Evolutionary conservation across 1,140 invertebrate genomes (phyloP), one percentile per base, ranked within the genome.

Genomic region (Zophobas atratus): DNA sequence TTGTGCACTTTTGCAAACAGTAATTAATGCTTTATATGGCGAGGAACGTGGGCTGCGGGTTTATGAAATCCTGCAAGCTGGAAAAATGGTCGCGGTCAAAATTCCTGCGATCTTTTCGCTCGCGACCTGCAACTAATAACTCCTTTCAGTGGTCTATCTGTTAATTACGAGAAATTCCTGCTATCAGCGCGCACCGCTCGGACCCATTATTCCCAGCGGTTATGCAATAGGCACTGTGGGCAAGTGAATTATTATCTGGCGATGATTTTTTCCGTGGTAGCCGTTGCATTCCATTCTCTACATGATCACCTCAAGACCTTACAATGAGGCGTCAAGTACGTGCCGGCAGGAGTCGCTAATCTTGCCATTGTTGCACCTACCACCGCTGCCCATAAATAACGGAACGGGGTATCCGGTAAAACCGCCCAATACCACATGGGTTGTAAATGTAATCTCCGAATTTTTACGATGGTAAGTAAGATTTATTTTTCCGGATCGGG

Each of bases 281-380:
- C 43, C 51, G 53, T 60, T 55, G 72, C 72, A 75, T 75, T 75
- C 72, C 72, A 75, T 57, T 75, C 72, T 75, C 72, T 75, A 56
- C 72, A 75, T 75, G 72, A 75, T 75, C 72, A 75, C 72, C 72
- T 75, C 36, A 75, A 75, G 72, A 75, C 72, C 72, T 75, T 75
- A 75, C 72, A 75, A 75, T 75, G 55, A 75, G 72, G 72, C 72
- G 72, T 57, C 72, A 75, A 75, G 72, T 75, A 75, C 72, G 72
- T 75, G 72, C 72, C 53, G 34, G 53, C 72, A 75, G 72, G 72
- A 75, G 41, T 55, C 53, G 60, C 53, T 55, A 74, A 74, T 74
- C 48, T 34, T n/a, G n/a, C 55, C 56, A 75, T 75, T 75, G 72
- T 75, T 75, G 39, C 53, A 75, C 48, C 72, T 38, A 72, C 1